A percentile compares a stretch with the other conserved stretches of the same genome.
phyloP scores from a whole-genome alignment of 2,113 vertebrate species.

The Nibea albiflora region DNA sequence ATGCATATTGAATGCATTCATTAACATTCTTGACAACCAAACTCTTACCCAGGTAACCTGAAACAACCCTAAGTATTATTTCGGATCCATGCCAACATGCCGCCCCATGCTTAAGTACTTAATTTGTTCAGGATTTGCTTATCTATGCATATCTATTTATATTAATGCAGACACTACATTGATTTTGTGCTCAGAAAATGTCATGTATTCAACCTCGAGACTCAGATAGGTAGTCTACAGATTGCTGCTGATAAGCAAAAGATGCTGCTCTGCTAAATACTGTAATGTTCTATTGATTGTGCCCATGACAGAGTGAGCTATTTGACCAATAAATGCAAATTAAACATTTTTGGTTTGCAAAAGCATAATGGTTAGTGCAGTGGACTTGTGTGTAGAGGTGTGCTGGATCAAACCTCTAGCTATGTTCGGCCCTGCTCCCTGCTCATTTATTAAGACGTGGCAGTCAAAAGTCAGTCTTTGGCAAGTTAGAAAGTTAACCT shows the following conservation, averaged over 20 bases:
- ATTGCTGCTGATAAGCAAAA: constrained; percentile 19
- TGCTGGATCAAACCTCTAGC: background rate
- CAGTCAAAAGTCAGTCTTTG: constrained; percentile 1
- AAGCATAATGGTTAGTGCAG: background rate
- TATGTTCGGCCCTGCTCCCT: no score
- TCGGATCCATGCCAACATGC: constrained; percentile 12
- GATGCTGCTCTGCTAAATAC: constrained; percentile 24
- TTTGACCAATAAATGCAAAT: constrained; percentile 22
- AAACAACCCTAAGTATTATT: constrained; percentile 1
- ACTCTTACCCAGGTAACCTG: constrained; percentile 8
- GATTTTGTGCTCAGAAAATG: constrained; percentile 46
- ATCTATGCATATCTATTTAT: constrained; percentile 24
- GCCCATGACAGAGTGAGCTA: background rate
- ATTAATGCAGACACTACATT: constrained; percentile 23
- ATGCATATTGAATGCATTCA: constrained; percentile 14
- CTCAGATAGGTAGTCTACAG: constrained; percentile 9
- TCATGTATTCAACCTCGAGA: constrained; percentile 23
- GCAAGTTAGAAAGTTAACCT: constrained; percentile 25
- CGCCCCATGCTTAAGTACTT: constrained; percentile 7
- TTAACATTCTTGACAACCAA: constrained; percentile 5
- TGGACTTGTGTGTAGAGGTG: fast-evolving
- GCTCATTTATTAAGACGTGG: background rate
- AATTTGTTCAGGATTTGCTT: constrained; percentile 26
- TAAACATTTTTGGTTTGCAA: background rate
- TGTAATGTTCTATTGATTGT: constrained; percentile 31